Percentiles rank a stretch among this genome's conserved stretches.
phyloP scores from a whole-genome alignment of 2,888 invertebrate species.

The Thymelicus lineola region DNA sequence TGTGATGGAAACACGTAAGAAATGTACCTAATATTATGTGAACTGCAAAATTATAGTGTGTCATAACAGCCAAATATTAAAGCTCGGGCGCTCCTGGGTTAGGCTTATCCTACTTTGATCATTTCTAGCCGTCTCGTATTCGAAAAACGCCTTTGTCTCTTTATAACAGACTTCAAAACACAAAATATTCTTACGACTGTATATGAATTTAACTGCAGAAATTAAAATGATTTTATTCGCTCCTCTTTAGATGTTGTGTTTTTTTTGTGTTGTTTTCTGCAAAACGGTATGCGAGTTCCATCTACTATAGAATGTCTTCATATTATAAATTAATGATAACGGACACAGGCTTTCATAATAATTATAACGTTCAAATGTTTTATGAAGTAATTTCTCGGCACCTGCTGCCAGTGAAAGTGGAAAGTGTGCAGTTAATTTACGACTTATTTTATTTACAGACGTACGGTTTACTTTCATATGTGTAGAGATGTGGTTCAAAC shows the following conservation, averaged over 20 bases:
- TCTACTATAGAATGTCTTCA: background rate
- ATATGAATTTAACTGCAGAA: too few relatives aligned
- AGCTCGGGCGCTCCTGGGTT: too few relatives aligned
- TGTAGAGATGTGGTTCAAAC: background rate
- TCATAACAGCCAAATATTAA: too few relatives aligned
- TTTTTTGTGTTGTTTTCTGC: background rate
- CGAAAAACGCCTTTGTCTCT: too few relatives aligned
- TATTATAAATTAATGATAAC: conserved; percentile 42
- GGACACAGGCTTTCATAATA: conserved; percentile 8
- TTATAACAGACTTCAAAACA: too few relatives aligned
- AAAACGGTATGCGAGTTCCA: background rate
- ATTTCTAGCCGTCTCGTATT: too few relatives aligned
- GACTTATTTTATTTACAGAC: conserved; percentile 26
- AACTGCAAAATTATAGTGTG: too few relatives aligned
- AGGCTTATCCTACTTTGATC: too few relatives aligned
- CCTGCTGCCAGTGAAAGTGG: conserved; percentile 26
- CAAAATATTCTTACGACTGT: too few relatives aligned
- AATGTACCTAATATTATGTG: too few relatives aligned
- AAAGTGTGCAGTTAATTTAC: conserved; percentile 22
- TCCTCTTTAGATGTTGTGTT: background rate
- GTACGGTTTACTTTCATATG: conserved; percentile 21
- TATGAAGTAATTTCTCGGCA: conserved; percentile 21
- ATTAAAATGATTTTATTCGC: too few relatives aligned
- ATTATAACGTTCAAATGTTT: conserved; percentile 14
- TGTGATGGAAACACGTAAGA: too few relatives aligned